Percentiles rank a stretch among this genome's conserved stretches.
Conservation (phyloP, 1,140 invertebrate species). For the Zaprionus africanus region DNA sequence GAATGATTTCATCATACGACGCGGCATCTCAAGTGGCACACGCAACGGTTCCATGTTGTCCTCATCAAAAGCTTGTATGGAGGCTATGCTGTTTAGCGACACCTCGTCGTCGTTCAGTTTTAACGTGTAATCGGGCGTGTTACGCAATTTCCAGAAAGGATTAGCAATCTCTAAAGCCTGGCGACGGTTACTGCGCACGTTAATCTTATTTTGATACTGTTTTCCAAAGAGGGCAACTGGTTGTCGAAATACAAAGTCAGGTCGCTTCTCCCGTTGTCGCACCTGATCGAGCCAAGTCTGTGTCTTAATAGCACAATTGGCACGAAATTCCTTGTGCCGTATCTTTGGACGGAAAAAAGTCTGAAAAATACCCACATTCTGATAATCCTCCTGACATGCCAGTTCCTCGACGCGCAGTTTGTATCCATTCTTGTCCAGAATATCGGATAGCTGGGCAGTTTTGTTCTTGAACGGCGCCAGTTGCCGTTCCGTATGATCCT, state of each 20-base stretch:
- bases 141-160: slow-evolving; percentile 43
- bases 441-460: slow-evolving; percentile 34
- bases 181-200: slow-evolving; percentile 1
- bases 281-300: slow-evolving; percentile 50
- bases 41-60: slow-evolving; percentile 52
- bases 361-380: slow-evolving; percentile 59
- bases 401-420: slow-evolving; percentile 47
- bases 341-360: background rate
- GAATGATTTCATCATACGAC: slow-evolving; percentile 39
- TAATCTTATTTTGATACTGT: slow-evolving; percentile 37
- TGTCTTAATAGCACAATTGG: slow-evolving; percentile 54
- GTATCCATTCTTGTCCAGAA: slow-evolving; percentile 25
- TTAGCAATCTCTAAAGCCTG: slow-evolving; percentile 35
- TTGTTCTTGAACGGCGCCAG: slow-evolving; percentile 62
- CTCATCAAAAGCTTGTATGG: slow-evolving; percentile 61
- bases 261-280: slow-evolving; percentile 34
- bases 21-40: slow-evolving; percentile 47
- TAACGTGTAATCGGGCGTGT: slow-evolving; percentile 32
- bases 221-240: slow-evolving; percentile 38
- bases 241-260: slow-evolving; percentile 42
- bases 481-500: slow-evolving; percentile 63
- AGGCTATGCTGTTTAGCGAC: slow-evolving; percentile 36
- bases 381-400: slow-evolving; percentile 38
- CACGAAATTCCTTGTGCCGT: slow-evolving; percentile 31
- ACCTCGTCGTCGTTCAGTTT: slow-evolving; percentile 42